A percentile compares a stretch with the other conserved stretches of the same genome.
Conservation (phyloP, 1,140 invertebrate species). For the Aphelenchoides besseyi region DNA sequence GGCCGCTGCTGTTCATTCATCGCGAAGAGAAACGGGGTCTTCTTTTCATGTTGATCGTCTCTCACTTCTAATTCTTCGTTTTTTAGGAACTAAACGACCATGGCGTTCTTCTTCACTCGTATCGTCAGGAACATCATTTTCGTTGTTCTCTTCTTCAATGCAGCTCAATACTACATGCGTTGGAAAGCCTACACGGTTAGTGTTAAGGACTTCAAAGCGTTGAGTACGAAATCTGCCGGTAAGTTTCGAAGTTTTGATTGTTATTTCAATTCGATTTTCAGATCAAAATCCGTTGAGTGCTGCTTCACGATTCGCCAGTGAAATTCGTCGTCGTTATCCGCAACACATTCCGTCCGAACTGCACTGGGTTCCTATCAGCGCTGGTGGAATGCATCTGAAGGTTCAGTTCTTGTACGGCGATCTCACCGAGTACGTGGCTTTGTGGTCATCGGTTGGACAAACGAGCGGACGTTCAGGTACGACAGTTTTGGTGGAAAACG, state of each 20-base stretch:
- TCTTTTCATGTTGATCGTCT: too few relatives aligned
- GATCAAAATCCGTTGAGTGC: constrained; percentile 11
- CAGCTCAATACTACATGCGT: constrained; percentile 11
- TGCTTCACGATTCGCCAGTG: neutral
- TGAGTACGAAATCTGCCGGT: constrained; percentile 29
- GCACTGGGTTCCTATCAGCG: constrained; percentile 37
- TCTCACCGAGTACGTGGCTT: constrained; percentile 32
- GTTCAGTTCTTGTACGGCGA: constrained; percentile 36
- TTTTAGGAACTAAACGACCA: too few relatives aligned
- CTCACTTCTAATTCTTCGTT: too few relatives aligned
- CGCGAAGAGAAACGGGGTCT: too few relatives aligned
- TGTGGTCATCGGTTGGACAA: constrained; percentile 28
- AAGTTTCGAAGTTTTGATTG: constrained; percentile 14
- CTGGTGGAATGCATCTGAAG: constrained; percentile 40
- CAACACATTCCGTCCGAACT: neutral
- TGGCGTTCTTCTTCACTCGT: constrained; percentile 41
- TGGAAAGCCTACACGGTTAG: constrained; percentile 34
- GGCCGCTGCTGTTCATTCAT: too few relatives aligned
- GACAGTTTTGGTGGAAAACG: constrained; percentile 8
- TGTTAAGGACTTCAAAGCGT: constrained; percentile 41
- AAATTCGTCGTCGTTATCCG: constrained; percentile 13
- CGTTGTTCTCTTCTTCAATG: constrained; percentile 32
- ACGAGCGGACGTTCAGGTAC: constrained; percentile 37
- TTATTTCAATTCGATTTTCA: neutral
- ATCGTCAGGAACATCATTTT: constrained; percentile 37